Evolutionary conservation across 2,113 vertebrate species (phyloP), one percentile per base, ranked within the genome.

Genomic region (Sphaerodactylus townsendi): DNA sequence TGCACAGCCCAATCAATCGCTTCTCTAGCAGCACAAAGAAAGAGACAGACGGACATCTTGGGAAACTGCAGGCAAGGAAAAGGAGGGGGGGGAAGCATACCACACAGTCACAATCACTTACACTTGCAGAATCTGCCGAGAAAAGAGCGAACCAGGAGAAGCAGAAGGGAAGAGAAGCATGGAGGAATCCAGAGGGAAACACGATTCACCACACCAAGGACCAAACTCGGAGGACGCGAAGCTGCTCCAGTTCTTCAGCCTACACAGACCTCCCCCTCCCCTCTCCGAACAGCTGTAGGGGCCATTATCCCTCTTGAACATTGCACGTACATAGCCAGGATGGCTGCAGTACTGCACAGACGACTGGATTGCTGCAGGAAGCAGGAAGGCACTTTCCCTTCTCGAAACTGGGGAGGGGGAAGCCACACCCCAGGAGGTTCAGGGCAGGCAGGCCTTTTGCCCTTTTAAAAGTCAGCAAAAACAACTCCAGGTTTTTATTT

Each of bases 251-350:
- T 84, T 82, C 85, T 83, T 83, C 88, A 19, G 92, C 87, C 82
- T 11, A 88, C 89, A 88, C 77, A 87, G 85, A 92, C 89, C 88
- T 91, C 92, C 92, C 94, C 93, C 92, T 92, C 93, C 94, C 95
- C 92, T 94, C 72, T 91, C 89, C 88, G 85, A 92, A 88, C 95
- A 91, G 93, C 95, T 74, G 95, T 70, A 53, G 95, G 48, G 94
- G 94, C 95, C 95, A 95, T 95, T 92, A 82, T 92, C 64, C 90
- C 89, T 91, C 5, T 90, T 82, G 91, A 91, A 17, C 89, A 86
- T 6, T 39, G 94, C 94, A 95, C 94, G 95, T 94, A 95, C 84
- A 91, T 91, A 69, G 68, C 82, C 87, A 80, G 85, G 86, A 84
- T 72, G 87, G 90, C 90, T 87, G 85, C 85, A 85, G 81, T 44